Evolutionary conservation across 2,113 vertebrate genomes (phyloP).

Genomic region (Ptyas mucosa): DNA sequence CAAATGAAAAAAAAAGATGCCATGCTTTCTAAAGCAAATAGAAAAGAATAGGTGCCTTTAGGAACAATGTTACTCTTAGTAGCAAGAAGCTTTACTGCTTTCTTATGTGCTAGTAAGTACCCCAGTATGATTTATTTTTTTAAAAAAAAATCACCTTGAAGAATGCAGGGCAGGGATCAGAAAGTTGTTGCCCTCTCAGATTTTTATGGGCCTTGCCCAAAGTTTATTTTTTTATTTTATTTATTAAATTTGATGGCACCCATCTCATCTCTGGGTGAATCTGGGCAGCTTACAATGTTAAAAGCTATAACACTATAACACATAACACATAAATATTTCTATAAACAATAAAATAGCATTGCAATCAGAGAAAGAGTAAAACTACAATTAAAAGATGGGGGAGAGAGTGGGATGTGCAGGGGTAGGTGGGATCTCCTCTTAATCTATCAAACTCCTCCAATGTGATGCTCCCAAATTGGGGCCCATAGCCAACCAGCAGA

Average conservation of each 20-base stretch:
- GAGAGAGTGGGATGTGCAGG: no score
- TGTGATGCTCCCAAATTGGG: background rate
- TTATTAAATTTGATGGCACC: background rate
- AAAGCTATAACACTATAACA: background rate
- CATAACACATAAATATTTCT: background rate
- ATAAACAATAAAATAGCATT: background rate
- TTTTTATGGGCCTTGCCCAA: background rate
- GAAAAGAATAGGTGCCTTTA: slow-evolving; percentile 21
- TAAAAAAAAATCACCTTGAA: background rate
- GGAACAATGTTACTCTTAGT: slow-evolving; percentile 25
- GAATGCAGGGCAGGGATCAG: background rate
- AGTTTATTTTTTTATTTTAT: background rate
- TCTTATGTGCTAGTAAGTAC: slow-evolving; percentile 19
- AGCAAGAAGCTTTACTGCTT: slow-evolving; percentile 26
- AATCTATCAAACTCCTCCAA: background rate
- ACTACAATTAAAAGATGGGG: background rate
- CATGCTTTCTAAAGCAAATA: background rate
- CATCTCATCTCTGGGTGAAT: background rate
- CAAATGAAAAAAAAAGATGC: background rate
- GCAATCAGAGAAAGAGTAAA: background rate
- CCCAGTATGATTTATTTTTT: background rate
- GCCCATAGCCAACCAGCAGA: background rate
- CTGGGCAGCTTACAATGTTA: background rate
- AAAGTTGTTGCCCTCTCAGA: background rate
- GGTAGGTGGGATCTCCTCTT: background rate